phyloP scores from a whole-genome alignment of 2,888 invertebrate genomes.

The Pachydiplax longipennis region DNA sequence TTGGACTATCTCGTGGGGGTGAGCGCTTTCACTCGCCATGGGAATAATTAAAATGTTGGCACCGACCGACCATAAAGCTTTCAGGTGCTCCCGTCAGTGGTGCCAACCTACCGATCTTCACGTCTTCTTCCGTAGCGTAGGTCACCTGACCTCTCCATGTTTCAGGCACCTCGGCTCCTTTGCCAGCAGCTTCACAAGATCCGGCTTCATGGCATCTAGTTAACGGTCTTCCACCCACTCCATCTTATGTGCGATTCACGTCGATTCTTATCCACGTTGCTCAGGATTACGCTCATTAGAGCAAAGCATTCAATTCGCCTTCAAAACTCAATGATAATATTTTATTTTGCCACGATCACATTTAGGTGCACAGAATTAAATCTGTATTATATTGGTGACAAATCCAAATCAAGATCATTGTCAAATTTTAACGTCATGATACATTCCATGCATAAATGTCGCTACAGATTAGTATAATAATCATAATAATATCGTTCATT shows the following conservation, averaged over 20 bases:
- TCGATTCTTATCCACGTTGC: background rate
- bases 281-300: too few relatives aligned
- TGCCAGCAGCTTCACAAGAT: background rate
- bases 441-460: too few relatives aligned
- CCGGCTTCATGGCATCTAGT: constrained; percentile 14
- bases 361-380: too few relatives aligned
- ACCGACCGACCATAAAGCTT: constrained; percentile 31
- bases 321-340: too few relatives aligned
- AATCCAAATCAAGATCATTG: too few relatives aligned
- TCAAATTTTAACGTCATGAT: too few relatives aligned
- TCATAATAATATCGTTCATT: too few relatives aligned
- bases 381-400: too few relatives aligned
- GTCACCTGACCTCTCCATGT: constrained; percentile 16
- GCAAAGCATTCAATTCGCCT: too few relatives aligned
- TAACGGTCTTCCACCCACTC: background rate
- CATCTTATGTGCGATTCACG: too few relatives aligned
- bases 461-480: too few relatives aligned
- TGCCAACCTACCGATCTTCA: background rate
- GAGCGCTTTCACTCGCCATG: constrained; percentile 6
- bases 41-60: constrained; percentile 42
- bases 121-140: background rate
- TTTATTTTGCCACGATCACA: too few relatives aligned
- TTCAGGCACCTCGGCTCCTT: background rate
- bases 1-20: background rate
- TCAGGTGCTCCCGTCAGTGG: constrained; percentile 34